Conservation (phyloP, 1,140 invertebrate species). For the Drosophila persimilis region DNA sequence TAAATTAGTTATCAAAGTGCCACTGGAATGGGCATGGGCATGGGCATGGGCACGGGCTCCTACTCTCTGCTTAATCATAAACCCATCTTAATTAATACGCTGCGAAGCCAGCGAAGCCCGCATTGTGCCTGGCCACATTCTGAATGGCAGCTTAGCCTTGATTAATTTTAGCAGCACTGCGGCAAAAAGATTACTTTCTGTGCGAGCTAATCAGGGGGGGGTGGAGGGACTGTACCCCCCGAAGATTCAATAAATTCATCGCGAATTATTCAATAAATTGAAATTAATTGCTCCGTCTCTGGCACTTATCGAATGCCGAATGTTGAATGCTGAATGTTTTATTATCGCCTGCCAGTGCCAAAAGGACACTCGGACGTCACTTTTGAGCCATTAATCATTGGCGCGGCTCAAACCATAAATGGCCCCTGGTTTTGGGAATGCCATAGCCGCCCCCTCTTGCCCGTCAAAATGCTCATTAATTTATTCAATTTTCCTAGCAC, state of each 20-base stretch:
- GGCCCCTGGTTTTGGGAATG: neutral
- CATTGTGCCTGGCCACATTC: slow-evolving; percentile 41
- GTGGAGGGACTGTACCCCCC: no score
- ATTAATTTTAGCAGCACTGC: slow-evolving; percentile 40
- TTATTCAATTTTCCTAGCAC: slow-evolving; percentile 49
- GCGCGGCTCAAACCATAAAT: slow-evolving; percentile 1
- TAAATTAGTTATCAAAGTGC: slow-evolving; percentile 72
- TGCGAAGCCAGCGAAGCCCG: slow-evolving; percentile 17
- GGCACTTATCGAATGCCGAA: slow-evolving; percentile 13
- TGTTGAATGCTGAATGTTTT: neutral
- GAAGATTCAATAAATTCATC: neutral
- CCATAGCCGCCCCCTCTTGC: neutral
- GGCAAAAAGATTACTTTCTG: neutral
- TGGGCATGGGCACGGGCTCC: neutral
- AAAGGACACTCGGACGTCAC: neutral
- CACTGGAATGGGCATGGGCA: neutral
- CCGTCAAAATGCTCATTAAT: slow-evolving; percentile 67
- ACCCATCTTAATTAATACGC: slow-evolving; percentile 74
- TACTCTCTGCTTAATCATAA: slow-evolving; percentile 62
- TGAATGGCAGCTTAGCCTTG: slow-evolving; percentile 48
- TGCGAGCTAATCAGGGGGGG: no score
- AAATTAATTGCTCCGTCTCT: slow-evolving; percentile 26
- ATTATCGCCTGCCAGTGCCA: slow-evolving; percentile 12
- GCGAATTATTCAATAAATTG: slow-evolving; percentile 16
- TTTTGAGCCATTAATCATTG: slow-evolving; percentile 32